Conservation (phyloP, 2,797 vertebrate species). For the Myotis findleyi region DNA sequence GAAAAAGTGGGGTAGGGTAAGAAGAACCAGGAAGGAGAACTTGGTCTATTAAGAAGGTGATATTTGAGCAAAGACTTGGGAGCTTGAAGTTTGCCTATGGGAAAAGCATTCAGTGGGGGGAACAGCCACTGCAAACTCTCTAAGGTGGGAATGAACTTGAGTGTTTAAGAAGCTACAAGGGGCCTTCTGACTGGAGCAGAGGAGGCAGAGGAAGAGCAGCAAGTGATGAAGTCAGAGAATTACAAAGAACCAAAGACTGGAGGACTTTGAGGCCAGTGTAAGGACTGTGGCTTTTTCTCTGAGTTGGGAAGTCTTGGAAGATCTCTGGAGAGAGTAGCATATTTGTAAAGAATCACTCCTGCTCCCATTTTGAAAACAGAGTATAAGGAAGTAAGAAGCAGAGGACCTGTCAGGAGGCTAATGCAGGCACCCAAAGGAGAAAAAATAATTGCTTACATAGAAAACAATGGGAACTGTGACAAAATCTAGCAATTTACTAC, state of each 20-base stretch:
- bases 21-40: neutral
- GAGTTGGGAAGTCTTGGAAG: neutral
- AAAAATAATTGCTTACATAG: neutral
- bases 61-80: neutral
- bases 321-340: neutral
- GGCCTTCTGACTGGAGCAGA: neutral
- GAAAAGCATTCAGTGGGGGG: neutral
- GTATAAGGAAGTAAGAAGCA: neutral
- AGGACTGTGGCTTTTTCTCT: neutral
- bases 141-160: neutral
- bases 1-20: neutral
- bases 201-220: neutral
- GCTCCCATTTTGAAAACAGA: neutral
- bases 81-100: neutral
- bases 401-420: neutral
- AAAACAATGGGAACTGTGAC: neutral
- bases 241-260: rapidly evolving
- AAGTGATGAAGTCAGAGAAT: neutral
- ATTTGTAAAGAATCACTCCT: neutral
- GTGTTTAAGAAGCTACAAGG: neutral
- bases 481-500: neutral
- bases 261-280: neutral
- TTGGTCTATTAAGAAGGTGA: neutral
- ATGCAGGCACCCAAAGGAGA: neutral
- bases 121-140: neutral